Conservation (phyloP, 2,113 vertebrate genomes). For the Sterna hirundo region DNA sequence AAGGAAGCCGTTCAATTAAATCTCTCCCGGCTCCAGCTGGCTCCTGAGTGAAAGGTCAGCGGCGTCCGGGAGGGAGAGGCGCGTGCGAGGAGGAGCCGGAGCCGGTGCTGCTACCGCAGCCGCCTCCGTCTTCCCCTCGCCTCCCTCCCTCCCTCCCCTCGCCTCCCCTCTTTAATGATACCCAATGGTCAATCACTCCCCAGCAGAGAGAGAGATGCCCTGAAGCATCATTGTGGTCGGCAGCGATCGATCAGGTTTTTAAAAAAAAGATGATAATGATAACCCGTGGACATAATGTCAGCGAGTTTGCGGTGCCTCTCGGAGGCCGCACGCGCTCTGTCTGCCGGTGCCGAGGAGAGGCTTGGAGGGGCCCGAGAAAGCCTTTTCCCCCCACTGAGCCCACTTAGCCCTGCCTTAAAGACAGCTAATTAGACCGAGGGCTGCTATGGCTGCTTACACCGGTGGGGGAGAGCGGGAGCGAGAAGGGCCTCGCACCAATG, state of each 20-base stretch:
- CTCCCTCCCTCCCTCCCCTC: background rate
- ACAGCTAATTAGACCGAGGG: slow-evolving; percentile 65
- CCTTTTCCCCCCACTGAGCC: slow-evolving; percentile 60
- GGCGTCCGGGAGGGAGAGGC: slow-evolving; percentile 84
- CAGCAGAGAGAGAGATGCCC: slow-evolving; percentile 87
- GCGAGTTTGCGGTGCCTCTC: slow-evolving; percentile 77
- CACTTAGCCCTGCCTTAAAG: slow-evolving; percentile 71
- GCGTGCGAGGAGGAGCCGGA: slow-evolving; percentile 39
- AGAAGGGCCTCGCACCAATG: background rate
- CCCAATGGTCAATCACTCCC: slow-evolving; percentile 91
- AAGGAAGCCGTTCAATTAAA: slow-evolving; percentile 96
- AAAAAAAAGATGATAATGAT: slow-evolving; percentile 87
- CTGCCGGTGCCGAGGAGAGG: slow-evolving; percentile 43
- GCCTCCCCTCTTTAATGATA: slow-evolving; percentile 85
- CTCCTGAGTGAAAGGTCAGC: slow-evolving; percentile 96
- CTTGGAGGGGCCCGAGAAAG: slow-evolving; percentile 49
- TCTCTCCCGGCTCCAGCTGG: slow-evolving; percentile 90
- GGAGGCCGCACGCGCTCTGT: slow-evolving; percentile 35
- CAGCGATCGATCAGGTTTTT: slow-evolving; percentile 85
- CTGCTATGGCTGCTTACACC: slow-evolving; percentile 14
- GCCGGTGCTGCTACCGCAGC: background rate
- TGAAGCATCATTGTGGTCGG: slow-evolving; percentile 86
- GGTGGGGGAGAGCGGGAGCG: background rate
- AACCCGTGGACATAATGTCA: slow-evolving; percentile 93
- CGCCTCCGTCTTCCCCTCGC: background rate